Conservation (phyloP, 2,113 vertebrate species). For the Phaethornis superciliosus region DNA sequence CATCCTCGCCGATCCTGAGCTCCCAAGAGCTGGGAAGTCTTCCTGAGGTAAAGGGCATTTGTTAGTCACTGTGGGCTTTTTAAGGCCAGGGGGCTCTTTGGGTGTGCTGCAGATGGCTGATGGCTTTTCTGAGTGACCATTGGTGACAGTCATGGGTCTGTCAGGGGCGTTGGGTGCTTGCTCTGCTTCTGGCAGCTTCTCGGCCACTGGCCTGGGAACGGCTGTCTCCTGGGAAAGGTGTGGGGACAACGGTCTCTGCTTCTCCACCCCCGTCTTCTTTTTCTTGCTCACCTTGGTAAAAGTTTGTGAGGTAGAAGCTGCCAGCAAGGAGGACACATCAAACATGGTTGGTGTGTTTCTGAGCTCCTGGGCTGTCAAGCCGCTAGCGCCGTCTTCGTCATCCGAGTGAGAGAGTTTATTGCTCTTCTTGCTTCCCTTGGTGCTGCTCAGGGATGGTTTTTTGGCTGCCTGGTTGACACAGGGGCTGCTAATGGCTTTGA, state of each 20-base stretch:
- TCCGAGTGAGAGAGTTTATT: constrained; percentile 63
- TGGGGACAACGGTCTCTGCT: not conserved
- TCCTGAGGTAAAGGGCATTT: constrained; percentile 79
- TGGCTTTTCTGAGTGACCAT: constrained; percentile 81
- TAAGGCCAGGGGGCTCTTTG: constrained; percentile 77
- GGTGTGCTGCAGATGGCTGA: not conserved
- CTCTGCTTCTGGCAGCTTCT: constrained; percentile 78
- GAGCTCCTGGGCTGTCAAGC: constrained; percentile 81
- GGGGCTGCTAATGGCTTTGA: constrained; percentile 60
- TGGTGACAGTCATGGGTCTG: constrained; percentile 52
- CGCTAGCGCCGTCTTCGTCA: constrained; percentile 63
- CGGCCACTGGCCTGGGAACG: constrained; percentile 22
- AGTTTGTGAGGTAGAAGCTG: constrained; percentile 69
- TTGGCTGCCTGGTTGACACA: constrained; percentile 72
- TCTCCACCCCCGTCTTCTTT: constrained; percentile 83
- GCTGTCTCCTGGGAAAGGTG: not conserved
- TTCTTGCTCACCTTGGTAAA: constrained; percentile 85
- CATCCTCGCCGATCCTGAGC: constrained; percentile 80
- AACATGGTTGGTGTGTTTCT: constrained; percentile 83
- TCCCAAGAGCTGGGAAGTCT: constrained; percentile 91
- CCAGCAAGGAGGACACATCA: constrained; percentile 88
- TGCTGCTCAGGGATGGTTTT: constrained; percentile 74
- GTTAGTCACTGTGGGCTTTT: constrained; percentile 67
- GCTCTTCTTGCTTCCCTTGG: constrained; percentile 64
- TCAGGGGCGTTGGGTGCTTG: not conserved